Conservation (phyloP, 2,797 vertebrate species). For the Sebastes kiyomatsui region DNA sequence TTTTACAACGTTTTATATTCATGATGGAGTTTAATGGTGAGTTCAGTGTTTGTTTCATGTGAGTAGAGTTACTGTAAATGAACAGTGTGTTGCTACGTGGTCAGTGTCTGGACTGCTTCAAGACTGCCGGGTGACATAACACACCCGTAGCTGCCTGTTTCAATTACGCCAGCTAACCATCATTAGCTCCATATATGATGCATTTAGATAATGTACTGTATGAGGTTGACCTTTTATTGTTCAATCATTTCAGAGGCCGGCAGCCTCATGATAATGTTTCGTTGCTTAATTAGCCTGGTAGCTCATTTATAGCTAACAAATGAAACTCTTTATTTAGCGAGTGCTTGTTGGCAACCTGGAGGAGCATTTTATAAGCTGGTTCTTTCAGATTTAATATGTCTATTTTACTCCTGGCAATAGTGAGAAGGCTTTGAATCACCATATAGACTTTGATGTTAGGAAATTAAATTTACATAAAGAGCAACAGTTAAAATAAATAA, state of each 20-base stretch:
- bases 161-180: neutral
- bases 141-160: conserved; percentile 2
- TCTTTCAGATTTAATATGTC: neutral
- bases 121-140: neutral
- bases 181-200: neutral
- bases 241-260: neutral
- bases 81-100: conserved; percentile 36
- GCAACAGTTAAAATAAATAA: neutral
- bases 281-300: neutral
- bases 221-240: neutral
- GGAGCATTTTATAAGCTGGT: neutral
- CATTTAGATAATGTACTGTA: neutral
- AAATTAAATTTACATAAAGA: neutral
- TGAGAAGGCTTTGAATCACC: neutral
- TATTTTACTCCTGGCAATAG: neutral
- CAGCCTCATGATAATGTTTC: neutral
- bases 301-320: neutral
- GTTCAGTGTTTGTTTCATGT: neutral
- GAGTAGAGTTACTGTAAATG: conserved; percentile 7
- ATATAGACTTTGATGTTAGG: neutral
- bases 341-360: neutral
- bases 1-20: neutral
- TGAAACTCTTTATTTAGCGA: neutral
- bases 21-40: neutral
- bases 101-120: neutral